A percentile compares a stretch with the other conserved stretches of the same genome.
phyloP scores from a whole-genome alignment of 1,140 invertebrate genomes.

The Colletes gigas region DNA sequence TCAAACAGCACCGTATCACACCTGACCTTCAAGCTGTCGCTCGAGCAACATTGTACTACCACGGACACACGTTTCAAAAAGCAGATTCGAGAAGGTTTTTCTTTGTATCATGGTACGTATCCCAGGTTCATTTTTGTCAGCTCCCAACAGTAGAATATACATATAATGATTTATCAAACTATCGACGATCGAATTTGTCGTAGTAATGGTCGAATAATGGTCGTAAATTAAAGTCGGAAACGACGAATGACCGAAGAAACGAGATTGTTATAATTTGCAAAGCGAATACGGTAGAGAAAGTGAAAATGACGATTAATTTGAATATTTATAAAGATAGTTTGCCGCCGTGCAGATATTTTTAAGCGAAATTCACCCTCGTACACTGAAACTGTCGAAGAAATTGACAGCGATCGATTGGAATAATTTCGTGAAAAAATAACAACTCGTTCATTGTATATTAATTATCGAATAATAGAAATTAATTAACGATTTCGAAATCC shows the following conservation, averaged over 20 bases:
- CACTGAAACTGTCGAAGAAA: slow-evolving; percentile 18
- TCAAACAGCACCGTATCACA: too few species aligned
- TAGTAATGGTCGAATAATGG: too few species aligned
- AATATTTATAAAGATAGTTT: neutral
- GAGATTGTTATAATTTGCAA: neutral
- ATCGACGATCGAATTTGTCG: neutral
- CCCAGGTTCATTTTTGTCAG: too few species aligned
- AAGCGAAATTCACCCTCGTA: neutral
- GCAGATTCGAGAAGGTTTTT: too few species aligned
- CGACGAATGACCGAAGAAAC: neutral
- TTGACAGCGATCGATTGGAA: neutral
- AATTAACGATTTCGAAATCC: neutral
- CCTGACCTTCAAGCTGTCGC: too few species aligned
- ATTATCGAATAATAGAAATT: neutral
- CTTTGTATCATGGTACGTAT: too few species aligned
- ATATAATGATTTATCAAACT: neutral
- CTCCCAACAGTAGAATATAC: slow-evolving; percentile 3
- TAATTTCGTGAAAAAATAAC: neutral
- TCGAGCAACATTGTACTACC: too few species aligned
- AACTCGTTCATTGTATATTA: neutral
- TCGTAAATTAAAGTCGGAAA: neutral
- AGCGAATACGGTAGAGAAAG: neutral
- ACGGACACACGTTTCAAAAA: too few species aligned
- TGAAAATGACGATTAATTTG: neutral
- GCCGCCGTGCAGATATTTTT: neutral